Evolutionary conservation across 92 coral and sea anemone genomes (phyloP).

Genomic region (Pocillopora grandis): DNA sequence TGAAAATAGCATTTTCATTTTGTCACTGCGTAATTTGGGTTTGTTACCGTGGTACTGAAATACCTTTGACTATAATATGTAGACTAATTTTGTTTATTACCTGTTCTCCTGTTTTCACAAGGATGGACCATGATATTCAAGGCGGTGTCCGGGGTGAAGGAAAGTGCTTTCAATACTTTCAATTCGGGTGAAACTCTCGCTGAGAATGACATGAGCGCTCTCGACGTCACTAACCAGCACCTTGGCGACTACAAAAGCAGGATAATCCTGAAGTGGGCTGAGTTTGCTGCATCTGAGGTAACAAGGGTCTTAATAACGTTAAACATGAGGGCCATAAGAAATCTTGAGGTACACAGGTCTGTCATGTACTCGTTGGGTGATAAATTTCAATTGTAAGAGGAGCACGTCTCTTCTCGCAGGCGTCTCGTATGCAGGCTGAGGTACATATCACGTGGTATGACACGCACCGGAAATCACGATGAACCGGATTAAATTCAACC

Average conservation of each 20-base stretch:
- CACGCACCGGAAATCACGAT: background rate
- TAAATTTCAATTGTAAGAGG: too few species aligned
- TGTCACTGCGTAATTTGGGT: too few species aligned
- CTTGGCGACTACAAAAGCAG: slow-evolving; percentile 33
- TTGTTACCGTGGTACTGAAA: background rate
- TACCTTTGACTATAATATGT: background rate
- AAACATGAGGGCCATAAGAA: too few species aligned
- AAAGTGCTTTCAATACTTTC: background rate
- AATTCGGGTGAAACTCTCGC: slow-evolving; percentile 8
- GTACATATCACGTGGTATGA: too few species aligned
- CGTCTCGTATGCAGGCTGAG: too few species aligned
- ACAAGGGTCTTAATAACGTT: background rate
- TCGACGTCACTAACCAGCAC: slow-evolving; percentile 28
- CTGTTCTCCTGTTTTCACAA: background rate
- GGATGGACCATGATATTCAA: slow-evolving; percentile 53
- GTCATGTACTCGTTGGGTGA: too few species aligned
- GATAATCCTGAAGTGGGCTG: slow-evolving; percentile 30
- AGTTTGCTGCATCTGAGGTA: slow-evolving; percentile 29
- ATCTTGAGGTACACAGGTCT: too few species aligned
- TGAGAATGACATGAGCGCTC: slow-evolving; percentile 19
- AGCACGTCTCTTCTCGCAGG: too few species aligned
- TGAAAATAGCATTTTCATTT: too few species aligned
- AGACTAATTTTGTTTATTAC: background rate
- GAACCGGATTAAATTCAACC: background rate
- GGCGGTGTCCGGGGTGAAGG: slow-evolving; percentile 14